Conservation (phyloP, 2,113 vertebrate genomes). For the Thalassarche chlororhynchos region DNA sequence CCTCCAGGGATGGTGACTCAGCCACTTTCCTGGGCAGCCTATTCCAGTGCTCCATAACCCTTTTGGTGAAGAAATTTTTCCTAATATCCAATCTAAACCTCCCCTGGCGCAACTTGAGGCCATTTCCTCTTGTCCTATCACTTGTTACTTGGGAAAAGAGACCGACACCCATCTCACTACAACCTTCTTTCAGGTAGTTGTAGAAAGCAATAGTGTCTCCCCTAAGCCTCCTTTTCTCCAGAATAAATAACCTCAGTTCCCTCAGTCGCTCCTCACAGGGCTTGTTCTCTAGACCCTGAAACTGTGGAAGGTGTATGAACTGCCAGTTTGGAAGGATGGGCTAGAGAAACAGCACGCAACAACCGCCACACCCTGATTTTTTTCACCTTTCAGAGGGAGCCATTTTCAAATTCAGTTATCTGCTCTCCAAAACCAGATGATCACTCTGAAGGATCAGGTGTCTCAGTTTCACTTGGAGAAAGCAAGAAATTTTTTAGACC, state of each 20-base stretch:
- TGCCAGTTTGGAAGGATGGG: neutral
- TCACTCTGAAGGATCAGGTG: neutral
- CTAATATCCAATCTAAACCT: no score
- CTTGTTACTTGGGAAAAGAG: no score
- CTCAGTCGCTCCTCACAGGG: accelerated
- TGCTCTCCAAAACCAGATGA: neutral
- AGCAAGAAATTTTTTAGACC: neutral
- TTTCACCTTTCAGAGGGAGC: neutral
- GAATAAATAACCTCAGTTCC: neutral
- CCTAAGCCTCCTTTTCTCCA: neutral
- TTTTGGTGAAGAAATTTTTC: no score
- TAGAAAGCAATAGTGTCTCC: accelerated
- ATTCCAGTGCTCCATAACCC: no score
- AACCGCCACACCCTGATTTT: neutral
- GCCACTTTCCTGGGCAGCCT: no score
- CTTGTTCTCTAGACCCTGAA: neutral
- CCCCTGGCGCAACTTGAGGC: no score
- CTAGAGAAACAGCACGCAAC: neutral
- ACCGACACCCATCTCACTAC: no score
- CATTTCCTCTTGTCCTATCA: no score
- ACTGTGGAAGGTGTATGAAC: neutral
- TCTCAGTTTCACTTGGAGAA: neutral
- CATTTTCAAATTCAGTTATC: neutral
- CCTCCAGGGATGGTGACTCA: no score
- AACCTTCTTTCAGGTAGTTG: no score